Conservation (phyloP, 2,797 vertebrate species). For the Euphonia xanthogaster region DNA sequence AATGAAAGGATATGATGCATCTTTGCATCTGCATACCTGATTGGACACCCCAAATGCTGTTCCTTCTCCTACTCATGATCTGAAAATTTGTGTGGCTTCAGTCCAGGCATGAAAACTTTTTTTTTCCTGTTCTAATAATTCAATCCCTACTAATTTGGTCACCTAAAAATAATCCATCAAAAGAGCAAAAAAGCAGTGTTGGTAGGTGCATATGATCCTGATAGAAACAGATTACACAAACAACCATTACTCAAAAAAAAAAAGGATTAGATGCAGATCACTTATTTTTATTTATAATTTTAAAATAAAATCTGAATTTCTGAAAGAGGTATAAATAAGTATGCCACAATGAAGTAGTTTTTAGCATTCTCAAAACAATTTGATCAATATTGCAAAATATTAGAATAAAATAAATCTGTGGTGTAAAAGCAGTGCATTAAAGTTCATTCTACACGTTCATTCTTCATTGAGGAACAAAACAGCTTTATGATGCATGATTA, state of each 20-base stretch:
- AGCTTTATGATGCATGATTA: neutral
- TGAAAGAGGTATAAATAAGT: neutral
- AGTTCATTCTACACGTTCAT: neutral
- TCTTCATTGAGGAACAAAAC: neutral
- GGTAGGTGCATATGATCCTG: neutral
- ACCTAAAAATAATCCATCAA: neutral
- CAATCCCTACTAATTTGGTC: neutral
- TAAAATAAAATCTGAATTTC: neutral
- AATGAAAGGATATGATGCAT: neutral
- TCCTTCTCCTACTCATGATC: neutral
- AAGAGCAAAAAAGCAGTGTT: rapidly evolving
- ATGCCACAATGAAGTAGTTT: neutral
- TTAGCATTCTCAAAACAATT: neutral
- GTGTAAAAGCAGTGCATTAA: neutral
- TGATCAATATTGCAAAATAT: neutral
- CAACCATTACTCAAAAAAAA: neutral
- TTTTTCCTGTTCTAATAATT: neutral
- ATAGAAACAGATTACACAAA: neutral
- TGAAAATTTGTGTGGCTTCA: neutral
- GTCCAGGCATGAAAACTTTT: neutral
- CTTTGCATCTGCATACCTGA: neutral
- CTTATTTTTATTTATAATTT: neutral
- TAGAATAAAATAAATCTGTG: neutral
- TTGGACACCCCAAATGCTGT: neutral
- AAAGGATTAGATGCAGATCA: neutral